Conservation (phyloP, 1,140 invertebrate species). For the Polyergus mexicanus region DNA sequence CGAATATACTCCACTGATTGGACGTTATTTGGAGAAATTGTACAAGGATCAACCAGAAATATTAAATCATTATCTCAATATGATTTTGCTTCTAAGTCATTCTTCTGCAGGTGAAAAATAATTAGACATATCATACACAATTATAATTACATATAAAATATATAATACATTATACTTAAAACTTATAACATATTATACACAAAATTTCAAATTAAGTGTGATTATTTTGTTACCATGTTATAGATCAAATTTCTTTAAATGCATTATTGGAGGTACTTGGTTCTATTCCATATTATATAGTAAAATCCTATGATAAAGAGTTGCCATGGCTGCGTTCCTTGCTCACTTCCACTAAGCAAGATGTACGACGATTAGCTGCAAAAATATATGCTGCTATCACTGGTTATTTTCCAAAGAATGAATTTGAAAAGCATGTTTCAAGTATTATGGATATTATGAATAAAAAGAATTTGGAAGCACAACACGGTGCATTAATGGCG, state of each 20-base stretch:
- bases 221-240: conserved; percentile 1
- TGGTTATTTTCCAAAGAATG: conserved; percentile 85
- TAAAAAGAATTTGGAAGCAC: conserved; percentile 89
- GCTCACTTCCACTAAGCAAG: conserved; percentile 91
- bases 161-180: not conserved
- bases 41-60: conserved; percentile 86
- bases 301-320: conserved; percentile 87
- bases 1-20: conserved; percentile 88
- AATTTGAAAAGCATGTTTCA: conserved; percentile 87
- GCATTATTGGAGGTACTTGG: conserved; percentile 92
- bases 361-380: conserved; percentile 90
- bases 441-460: conserved; percentile 87
- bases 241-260: conserved; percentile 89
- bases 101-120: conserved; percentile 87
- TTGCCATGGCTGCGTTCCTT: conserved; percentile 89
- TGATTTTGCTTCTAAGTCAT: conserved; percentile 89
- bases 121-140: conserved; percentile 12
- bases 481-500: conserved; percentile 91
- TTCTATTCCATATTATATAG: conserved; percentile 88
- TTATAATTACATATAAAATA: not conserved
- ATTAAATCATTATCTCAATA: conserved; percentile 89
- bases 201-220: conserved; percentile 9
- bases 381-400: conserved; percentile 90
- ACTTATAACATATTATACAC: not conserved
- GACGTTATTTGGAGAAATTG: conserved; percentile 87